These are phyloP conservation scores for Sebastes matsubarae DNA, from an alignment of 2,797 vertebrate species.

Conservation along the genomic window DNA sequence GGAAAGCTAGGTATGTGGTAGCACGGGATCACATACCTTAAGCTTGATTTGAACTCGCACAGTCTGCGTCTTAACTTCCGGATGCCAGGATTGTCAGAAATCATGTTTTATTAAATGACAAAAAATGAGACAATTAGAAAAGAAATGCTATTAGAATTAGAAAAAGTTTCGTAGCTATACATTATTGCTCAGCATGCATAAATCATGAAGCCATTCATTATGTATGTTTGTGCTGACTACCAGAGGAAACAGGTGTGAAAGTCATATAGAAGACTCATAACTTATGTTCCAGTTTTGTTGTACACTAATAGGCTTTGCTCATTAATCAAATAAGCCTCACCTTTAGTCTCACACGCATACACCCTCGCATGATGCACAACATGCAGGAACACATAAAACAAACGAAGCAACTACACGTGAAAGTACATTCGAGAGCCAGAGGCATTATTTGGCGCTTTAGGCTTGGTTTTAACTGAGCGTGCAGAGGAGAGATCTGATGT, in stretches of 20 bases:
- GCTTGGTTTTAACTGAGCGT: slow-evolving; percentile 7
- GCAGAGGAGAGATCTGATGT: slow-evolving; percentile 27
- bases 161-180: slow-evolving; percentile 3
- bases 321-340: slow-evolving; percentile 30
- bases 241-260: slow-evolving; percentile 44
- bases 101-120: slow-evolving; percentile 43
- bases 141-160: slow-evolving; percentile 20
- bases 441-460: slow-evolving; percentile 11
- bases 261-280: slow-evolving; percentile 54
- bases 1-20: not conserved
- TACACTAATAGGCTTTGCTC: slow-evolving; percentile 28
- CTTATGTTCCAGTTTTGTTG: slow-evolving; percentile 27
- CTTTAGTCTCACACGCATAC: not conserved
- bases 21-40: not conserved
- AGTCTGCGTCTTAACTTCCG: not conserved
- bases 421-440: not conserved
- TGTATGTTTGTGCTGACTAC: slow-evolving; percentile 51
- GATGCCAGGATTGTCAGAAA: not conserved
- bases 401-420: not conserved
- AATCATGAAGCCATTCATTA: slow-evolving; percentile 52
- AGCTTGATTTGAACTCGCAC: not conserved
- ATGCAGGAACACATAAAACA: not conserved
- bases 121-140: slow-evolving; percentile 21
- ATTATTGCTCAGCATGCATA: slow-evolving; percentile 53
- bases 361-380: not conserved